Percentiles rank a stretch among this genome's conserved stretches.
phyloP scores from a whole-genome alignment of 2,888 invertebrate species.

The Cheilosia urbana region DNA sequence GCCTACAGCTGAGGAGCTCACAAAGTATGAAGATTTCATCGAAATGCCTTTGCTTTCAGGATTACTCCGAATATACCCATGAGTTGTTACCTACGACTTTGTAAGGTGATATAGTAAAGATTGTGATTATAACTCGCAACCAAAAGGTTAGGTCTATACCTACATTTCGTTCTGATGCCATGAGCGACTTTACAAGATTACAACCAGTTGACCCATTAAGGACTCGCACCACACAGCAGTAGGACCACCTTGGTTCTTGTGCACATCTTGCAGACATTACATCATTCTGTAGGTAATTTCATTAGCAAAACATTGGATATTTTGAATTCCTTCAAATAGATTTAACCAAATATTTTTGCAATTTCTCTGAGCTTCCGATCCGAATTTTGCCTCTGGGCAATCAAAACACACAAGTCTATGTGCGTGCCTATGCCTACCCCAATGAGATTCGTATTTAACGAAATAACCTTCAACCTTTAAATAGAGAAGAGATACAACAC shows the following conservation, averaged over 20 bases:
- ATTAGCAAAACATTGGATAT: conserved; percentile 34
- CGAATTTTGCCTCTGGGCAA: conserved; percentile 38
- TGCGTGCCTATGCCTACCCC: conserved; percentile 62
- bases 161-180: not conserved
- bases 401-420: conserved; percentile 52
- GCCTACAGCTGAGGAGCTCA: no score
- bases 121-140: not conserved
- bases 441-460: conserved; percentile 61
- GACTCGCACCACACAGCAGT: not conserved
- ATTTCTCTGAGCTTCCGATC: conserved; percentile 14
- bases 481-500: not conserved
- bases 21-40: no score
- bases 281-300: conserved; percentile 19
- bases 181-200: not conserved
- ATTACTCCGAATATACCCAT: no score
- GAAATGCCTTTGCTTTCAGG: no score
- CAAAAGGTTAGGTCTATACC: not conserved
- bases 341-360: conserved; percentile 44
- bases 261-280: not conserved
- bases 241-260: not conserved
- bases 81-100: no score
- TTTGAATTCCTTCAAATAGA: conserved; percentile 48
- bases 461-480: conserved; percentile 47
- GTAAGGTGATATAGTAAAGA: no score
- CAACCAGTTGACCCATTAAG: not conserved